Evolutionary conservation across 2,113 vertebrate genomes (phyloP), one percentile per base, ranked within the genome.

Genomic region (Microtus montanus): DNA sequence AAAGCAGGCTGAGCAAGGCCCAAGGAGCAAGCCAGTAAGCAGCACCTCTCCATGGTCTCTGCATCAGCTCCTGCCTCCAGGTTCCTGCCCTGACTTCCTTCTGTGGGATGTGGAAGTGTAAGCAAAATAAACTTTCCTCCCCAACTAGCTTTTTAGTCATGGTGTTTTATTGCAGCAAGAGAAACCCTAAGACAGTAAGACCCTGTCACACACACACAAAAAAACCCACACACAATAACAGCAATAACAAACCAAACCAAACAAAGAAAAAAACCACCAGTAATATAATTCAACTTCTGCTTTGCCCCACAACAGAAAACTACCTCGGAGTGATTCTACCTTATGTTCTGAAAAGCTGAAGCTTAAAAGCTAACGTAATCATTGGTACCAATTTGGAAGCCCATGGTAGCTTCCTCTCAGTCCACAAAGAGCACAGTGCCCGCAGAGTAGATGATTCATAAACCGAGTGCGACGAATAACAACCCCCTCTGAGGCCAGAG

Each of bases 341-440:
- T 94, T 68, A 64, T 61, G 70, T 33, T 33, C 71, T 70, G 22
- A 58, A 90, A 95, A 96, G 47, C 71, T 64, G 78, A 90, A 70
- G 64, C 30, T 82, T 33, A 64, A 78, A 87, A 92, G 61, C 49
- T 49, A 70, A 28, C 33, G 74, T 64, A 70, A 73, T 41, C 26
- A 33, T 63, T 64, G 63, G 64, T 24, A 12, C 64, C 17, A 63
- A 14, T 64, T 89, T 89, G 41, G 71, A 95, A 92, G 77, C 33
- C 61, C 41, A 84, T 77, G 30, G 78, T 44, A 79, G 63, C 33
- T 83, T 89, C 77, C 66, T 92, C 73, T 91, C 66, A 83, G 74
- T 82, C 35, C 78, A 82, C 61, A 90, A 87, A 63, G 19, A 71
- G 74, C 5, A 52, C 61, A 58, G 30, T 49, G 38, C 33, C 17